Evolutionary conservation across 2,113 vertebrate species (phyloP), one percentile per base, ranked within the genome.

Genomic region (Gavialis gangeticus): DNA sequence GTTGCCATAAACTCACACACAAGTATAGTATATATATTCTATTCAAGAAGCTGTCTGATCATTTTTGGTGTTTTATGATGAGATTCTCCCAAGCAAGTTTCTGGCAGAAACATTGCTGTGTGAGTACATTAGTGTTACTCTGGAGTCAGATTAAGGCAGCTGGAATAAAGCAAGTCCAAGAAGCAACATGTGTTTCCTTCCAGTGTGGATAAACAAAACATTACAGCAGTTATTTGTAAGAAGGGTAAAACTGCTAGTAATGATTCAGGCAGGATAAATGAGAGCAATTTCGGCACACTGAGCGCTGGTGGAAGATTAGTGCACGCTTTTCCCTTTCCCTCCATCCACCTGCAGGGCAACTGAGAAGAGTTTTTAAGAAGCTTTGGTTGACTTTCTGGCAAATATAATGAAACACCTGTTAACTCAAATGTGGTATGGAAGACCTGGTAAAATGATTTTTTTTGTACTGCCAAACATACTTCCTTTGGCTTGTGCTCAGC

Each of bases 111-210:
- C 84, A 9, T 79, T 46, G 63, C 30, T 21, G 24, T 90, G 62
- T 73, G 64, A 91, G 85, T 69, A 59, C 28, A 87, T 82, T 64
- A 77, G 46, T 12, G 10, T 16, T 81, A 34, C 58, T 90, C 64
- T 84, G 0, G 0, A 82, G 73, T 55, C 59, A 76, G 73, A 79
- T 84, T 37, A 91, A 95, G 54, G 91, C 12, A 69, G 57, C 60
- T 90, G 77, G 69, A 94, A 79, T 83, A 85, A 91, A 91, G 1
- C 37, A 81, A 87, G 56, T 75, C 67, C 30, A 85, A 79, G 90
- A 85, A 89, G 2, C 73, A 83, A 30, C 28, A 66, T 25, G 18
- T 85, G 22, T 87, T 96, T 93, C 81, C 62, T 37, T 62, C 18
- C 46, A 84, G 75, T 87, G 16, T 54, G 24, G 34, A 30, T 73